Percentiles rank a stretch among this genome's conserved stretches.
Conservation (phyloP, 2,113 vertebrate species). For the Saguinus imperator region DNA sequence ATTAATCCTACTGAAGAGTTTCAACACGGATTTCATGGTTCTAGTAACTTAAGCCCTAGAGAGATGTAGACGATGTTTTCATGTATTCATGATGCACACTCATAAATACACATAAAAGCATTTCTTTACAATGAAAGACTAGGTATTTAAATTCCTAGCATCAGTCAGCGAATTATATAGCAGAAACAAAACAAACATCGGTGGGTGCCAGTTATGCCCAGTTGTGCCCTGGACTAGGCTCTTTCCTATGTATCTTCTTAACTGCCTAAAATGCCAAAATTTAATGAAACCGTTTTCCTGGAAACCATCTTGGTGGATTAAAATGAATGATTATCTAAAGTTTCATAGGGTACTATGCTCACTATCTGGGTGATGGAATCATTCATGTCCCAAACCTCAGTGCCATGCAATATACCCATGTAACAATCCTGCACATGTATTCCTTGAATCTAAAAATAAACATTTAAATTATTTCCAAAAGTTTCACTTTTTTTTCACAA, state of each 20-base stretch:
- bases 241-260: neutral
- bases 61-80: neutral
- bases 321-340: slow-evolving; percentile 15
- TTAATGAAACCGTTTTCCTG: neutral
- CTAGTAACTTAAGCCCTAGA: neutral
- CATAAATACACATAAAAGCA: neutral
- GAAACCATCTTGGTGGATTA: slow-evolving; percentile 19
- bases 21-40: neutral
- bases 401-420: too few species aligned
- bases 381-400: too few species aligned
- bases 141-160: neutral
- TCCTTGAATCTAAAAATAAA: too few species aligned
- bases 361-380: too few species aligned
- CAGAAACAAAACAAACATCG: neutral
- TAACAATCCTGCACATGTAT: too few species aligned
- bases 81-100: neutral
- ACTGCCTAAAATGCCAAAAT: neutral
- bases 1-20: neutral
- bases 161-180: neutral
- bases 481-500: slow-evolving; percentile 18
- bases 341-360: neutral
- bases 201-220: neutral
- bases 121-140: slow-evolving; percentile 13
- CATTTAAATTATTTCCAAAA: too few species aligned
- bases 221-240: neutral